Evolutionary conservation across 2,797 vertebrate species (phyloP), one percentile per base, ranked within the genome.

Genomic region (Coilia nasus): DNA sequence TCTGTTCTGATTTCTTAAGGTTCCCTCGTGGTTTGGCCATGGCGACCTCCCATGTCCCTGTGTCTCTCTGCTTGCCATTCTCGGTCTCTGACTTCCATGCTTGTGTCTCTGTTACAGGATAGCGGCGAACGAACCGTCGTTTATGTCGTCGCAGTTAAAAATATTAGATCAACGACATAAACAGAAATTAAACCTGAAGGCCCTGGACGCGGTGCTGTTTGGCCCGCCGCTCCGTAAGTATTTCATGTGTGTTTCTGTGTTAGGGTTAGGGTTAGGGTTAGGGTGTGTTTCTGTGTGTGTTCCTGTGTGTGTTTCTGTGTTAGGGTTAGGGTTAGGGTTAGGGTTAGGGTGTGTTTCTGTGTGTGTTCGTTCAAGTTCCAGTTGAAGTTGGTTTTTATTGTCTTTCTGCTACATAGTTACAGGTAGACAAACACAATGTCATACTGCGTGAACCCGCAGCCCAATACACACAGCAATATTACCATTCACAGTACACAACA

Each of bases 121-220:
- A 94, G 98, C 98, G 84, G 97, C 97, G 60, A 98, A 99, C 89
- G 98, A 99, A 90, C 96, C 96, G 85, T 96, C 96, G 6, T 98
- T 99, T 90, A 97, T 99, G 96, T 97, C 97, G 41, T 95, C 94
- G 88, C 97, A 99, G 88, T 89, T 99, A 88, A 99, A 97, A 96
- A 97, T 99, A 91, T 95, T 95, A 89, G 98, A 99, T 92, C 97
- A 97, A 90, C 97, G 97, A 90, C 98, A 99, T 83, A 97, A 98
- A 92, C 98, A 99, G 85, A 99, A 99, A 81, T 95, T 99, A 87
- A 98, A 99, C 88, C 95, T 99, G 28, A 99, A 99, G 94, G 97
- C 98, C 0, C 93, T 99, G 67, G 98, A 99, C 60, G 98, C 98
- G 0, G 98, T 99, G 91, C 95, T 99, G 12, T 99, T 99, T 87